Base-by-base conservation (phyloP, 2,113 vertebrate species). In the Pelecanus crispus region DNA sequence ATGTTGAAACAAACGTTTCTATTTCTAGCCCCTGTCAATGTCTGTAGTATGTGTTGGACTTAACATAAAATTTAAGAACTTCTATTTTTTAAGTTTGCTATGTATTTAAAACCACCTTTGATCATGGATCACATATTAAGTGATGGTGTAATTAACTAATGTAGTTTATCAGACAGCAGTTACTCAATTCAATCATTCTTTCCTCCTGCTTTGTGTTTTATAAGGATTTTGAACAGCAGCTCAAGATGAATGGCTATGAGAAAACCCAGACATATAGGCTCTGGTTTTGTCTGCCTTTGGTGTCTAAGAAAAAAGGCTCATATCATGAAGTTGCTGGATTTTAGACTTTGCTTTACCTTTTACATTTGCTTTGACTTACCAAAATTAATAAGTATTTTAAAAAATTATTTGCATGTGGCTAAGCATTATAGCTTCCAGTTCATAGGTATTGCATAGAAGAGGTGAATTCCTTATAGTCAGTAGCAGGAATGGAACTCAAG, bases 1-100 rank as follows among this genome's bases (percentile, higher is more conserved):
- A 94, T 63, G 67, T 96, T 97, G 82, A 93, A 97, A 89, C 94
- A 95, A 96, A 94, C 92, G 87, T 95, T 92, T 89, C 91, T 94
- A 88, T 97, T 96, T 92, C 94, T 85, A 94, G 75, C 58, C 90
- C 50, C 55, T 86, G 22, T 66, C 91, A 92, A 94, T 79, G 89
- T 95, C 84, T 90, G 66, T 83, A 95, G 89, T 85, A 94, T 42
- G 49, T n/a, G 63, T 70, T 59, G 49, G 34, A 73, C 80, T 92
- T 72, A 22, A 72, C 36, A 74, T 36, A 89, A 90, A 88, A 45
- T 74, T 55, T 63, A 47, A 90, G 58, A 92, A 87, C 44, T 59
- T 47, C 79, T 90, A 24, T 53, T 94, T 88, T 92, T 80, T 84
- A 55, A 86, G 32, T 85, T 89, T 90, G 36, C 67, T 81, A 4